phyloP scores from a whole-genome alignment of 2,113 vertebrate genomes.

The Felis catus region DNA sequence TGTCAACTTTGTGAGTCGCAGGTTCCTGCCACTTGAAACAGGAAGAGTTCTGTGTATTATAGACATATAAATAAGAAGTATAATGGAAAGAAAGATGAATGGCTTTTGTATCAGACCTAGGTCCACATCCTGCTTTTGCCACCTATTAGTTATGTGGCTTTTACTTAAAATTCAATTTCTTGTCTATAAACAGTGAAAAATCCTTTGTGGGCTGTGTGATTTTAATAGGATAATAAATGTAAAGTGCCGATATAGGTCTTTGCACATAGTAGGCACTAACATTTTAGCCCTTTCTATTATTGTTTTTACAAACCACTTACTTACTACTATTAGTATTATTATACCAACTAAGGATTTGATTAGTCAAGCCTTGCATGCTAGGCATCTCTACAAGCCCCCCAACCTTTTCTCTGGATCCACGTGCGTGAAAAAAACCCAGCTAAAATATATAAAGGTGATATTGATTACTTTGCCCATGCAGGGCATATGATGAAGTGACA shows the following conservation, averaged over 20 bases:
- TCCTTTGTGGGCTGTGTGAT: background rate
- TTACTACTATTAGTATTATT: background rate
- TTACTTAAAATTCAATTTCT: background rate
- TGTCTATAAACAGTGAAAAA: background rate
- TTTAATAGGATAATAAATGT: background rate
- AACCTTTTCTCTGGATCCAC: background rate
- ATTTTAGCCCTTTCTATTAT: background rate
- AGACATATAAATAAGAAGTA: background rate
- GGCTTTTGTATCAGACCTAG: background rate
- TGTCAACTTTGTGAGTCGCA: background rate
- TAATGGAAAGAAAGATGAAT: background rate
- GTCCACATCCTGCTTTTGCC: background rate
- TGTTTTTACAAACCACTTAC: background rate
- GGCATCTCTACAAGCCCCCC: background rate
- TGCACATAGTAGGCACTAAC: background rate
- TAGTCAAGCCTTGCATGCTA: background rate
- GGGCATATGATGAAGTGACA: background rate
- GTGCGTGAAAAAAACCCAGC: background rate
- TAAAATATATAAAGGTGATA: background rate
- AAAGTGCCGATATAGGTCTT: background rate
- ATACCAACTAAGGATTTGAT: background rate
- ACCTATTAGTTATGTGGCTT: background rate
- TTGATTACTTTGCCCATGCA: background rate
- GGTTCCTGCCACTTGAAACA: background rate
- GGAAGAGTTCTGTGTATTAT: background rate